Conservation (phyloP, 2,888 invertebrate species). For the Aphodius granarius region DNA sequence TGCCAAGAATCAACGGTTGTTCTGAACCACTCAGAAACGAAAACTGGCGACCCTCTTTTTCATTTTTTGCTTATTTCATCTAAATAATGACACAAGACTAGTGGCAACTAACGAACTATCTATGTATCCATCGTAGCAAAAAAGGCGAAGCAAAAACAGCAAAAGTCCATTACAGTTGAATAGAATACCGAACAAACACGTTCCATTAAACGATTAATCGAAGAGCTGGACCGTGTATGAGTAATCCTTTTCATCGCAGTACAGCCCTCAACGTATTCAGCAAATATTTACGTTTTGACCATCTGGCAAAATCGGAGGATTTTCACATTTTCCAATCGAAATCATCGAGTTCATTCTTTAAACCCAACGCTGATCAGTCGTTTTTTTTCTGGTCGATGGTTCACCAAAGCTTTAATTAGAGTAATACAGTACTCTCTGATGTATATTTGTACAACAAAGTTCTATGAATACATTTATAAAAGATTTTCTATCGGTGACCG, state of each 20-base stretch:
- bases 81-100: background rate
- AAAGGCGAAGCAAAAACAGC: background rate
- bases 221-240: background rate
- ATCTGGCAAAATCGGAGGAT: background rate
- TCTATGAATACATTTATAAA: no score
- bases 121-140: no score
- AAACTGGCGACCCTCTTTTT: no score
- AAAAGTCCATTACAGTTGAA: background rate
- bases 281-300: background rate
- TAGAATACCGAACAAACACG: conserved; percentile 7
- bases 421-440: no score
- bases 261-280: background rate
- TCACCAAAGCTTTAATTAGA: no score
- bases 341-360: background rate
- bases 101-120: background rate
- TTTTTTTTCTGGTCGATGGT: no score
- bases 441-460: no score
- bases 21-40: no score
- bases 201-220: conserved; percentile 14
- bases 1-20: no score
- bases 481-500: no score
- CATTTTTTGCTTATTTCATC: background rate
- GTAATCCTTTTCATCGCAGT: conserved; percentile 10
- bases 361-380: no score
- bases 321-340: background rate